Conservation (phyloP, 1,140 invertebrate species). For the Heliconius melpomene region DNA sequence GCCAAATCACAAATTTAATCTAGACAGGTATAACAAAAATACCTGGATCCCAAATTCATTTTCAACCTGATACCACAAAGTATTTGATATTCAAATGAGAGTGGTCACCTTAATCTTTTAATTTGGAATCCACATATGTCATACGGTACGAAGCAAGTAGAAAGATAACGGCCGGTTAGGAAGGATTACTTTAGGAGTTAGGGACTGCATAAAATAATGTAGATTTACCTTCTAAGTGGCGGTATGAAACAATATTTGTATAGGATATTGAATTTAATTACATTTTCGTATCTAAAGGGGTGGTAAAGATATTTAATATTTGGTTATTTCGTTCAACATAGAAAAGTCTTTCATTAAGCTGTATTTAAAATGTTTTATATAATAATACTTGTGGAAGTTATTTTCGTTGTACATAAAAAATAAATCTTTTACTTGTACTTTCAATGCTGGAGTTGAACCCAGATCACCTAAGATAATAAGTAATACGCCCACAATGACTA, state of each 20-base stretch:
- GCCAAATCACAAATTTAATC: background rate
- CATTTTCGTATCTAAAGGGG: background rate
- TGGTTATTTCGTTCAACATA: no score
- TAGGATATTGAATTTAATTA: conserved; percentile 14
- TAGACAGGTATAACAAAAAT: background rate
- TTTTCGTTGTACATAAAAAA: background rate
- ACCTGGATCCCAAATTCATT: conserved; percentile 13
- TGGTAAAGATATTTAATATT: background rate
- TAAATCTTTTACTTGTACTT: no score
- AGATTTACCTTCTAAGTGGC: conserved; percentile 10
- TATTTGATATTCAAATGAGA: conserved; percentile 50
- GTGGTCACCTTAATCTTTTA: conserved; percentile 52
- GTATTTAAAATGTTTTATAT: no score
- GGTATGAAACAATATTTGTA: conserved; percentile 29
- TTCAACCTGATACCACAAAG: conserved; percentile 34
- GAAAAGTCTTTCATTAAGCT: no score
- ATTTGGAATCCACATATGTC: conserved; percentile 38
- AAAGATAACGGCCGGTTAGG: conserved; percentile 43
- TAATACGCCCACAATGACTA: no score
- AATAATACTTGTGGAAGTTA: background rate
- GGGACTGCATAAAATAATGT: conserved; percentile 37
- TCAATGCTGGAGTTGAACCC: no score
- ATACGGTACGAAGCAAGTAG: conserved; percentile 30
- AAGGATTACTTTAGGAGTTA: conserved; percentile 35
- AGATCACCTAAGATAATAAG: no score